Conservation (phyloP, 2,888 invertebrate species). For the Eilema sororculum region DNA sequence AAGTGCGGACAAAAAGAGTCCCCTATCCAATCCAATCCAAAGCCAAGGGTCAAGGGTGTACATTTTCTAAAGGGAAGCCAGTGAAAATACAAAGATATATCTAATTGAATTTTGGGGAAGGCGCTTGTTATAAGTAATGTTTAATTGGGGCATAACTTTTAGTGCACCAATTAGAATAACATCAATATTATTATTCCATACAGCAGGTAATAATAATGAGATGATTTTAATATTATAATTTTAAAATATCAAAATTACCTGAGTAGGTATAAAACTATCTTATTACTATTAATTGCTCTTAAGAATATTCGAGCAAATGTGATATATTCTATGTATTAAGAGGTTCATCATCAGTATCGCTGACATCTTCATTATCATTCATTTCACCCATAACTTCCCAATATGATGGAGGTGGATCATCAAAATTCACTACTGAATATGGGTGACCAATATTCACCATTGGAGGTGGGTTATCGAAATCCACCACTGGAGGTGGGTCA, state of each 20-base stretch:
- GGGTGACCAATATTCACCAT: background rate
- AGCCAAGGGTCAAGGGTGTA: no score
- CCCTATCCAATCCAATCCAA: no score
- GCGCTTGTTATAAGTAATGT: no score
- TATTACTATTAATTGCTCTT: background rate
- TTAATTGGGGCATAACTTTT: background rate
- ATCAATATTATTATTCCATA: no score
- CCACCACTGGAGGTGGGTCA: background rate
- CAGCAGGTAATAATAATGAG: no score
- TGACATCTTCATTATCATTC: slow-evolving; percentile 30
- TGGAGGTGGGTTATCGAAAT: background rate
- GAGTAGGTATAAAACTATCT: background rate
- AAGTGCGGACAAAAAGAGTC: no score
- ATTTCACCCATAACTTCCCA: slow-evolving; percentile 55
- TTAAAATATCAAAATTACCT: background rate
- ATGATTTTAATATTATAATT: no score
- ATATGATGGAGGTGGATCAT: slow-evolving; percentile 53
- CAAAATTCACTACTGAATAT: background rate
- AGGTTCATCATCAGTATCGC: slow-evolving; percentile 3
- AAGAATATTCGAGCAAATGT: background rate
- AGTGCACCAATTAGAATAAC: no score
- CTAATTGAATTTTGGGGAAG: no score
- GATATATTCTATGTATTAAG: background rate
- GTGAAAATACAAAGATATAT: no score
- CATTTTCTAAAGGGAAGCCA: no score